Evolutionary conservation across 2,113 vertebrate species (phyloP).

Genomic region (Psettodes erumei): DNA sequence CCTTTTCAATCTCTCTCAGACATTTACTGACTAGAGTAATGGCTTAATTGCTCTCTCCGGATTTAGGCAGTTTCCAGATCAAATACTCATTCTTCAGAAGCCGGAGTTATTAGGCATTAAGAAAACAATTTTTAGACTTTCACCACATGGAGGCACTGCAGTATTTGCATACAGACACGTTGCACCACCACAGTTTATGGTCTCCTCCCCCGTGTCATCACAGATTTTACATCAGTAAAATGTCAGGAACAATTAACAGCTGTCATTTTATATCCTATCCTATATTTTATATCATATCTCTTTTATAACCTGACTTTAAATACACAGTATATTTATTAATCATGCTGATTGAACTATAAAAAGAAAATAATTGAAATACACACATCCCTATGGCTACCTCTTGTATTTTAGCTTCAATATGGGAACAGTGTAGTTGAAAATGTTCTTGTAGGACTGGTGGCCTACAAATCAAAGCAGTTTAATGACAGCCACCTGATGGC

Average conservation of each 20-base stretch:
- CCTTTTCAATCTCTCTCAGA: constrained; percentile 8
- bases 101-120: neutral
- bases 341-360: neutral
- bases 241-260: neutral
- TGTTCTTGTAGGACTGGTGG: constrained; percentile 12
- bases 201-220: neutral
- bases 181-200: neutral
- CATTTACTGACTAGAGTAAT: neutral
- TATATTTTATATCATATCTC: neutral
- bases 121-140: neutral
- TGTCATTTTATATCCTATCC: neutral
- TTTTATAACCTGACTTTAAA: too few species aligned
- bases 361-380: neutral
- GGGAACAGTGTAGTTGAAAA: constrained; percentile 19
- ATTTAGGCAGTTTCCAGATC: neutral
- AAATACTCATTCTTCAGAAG: neutral
- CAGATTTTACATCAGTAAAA: neutral
- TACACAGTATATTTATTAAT: neutral
- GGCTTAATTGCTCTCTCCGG: neutral
- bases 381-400: neutral
- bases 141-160: constrained; percentile 69
- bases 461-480: constrained; percentile 41
- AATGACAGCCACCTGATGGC: constrained; percentile 23
- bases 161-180: constrained; percentile 19
- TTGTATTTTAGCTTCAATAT: neutral